phyloP scores from a whole-genome alignment of 2,888 invertebrate species.

The Athripsodes cinereus region DNA sequence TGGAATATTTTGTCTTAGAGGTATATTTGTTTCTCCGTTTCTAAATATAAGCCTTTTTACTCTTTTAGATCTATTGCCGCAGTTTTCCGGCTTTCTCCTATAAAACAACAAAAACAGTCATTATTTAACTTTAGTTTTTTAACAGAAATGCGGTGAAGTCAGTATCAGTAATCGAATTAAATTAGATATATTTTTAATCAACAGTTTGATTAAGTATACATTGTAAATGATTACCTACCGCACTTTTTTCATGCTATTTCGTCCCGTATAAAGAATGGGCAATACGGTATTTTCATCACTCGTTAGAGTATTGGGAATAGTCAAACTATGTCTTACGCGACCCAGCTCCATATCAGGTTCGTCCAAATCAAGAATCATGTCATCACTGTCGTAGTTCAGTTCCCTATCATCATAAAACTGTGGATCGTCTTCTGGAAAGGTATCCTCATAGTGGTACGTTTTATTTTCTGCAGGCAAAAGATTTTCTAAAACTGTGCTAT shows the following conservation, averaged over 20 bases:
- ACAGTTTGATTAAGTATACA: no score
- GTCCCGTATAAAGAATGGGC: constrained; percentile 20
- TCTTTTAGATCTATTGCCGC: constrained; percentile 28
- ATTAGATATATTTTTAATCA: no score
- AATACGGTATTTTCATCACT: constrained; percentile 10
- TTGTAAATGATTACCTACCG: constrained; percentile 7
- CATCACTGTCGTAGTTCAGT: constrained; percentile 11
- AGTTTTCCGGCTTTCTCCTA: constrained; percentile 20
- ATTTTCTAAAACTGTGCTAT: background rate
- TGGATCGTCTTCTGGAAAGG: background rate
- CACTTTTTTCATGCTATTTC: constrained; percentile 19
- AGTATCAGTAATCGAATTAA: no score
- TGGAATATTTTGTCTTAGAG: constrained; percentile 43
- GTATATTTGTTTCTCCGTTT: constrained; percentile 45
- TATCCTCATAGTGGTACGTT: background rate
- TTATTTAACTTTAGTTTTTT: no score
- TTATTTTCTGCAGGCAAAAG: background rate
- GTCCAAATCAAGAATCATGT: constrained; percentile 10
- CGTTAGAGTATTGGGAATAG: constrained; percentile 11
- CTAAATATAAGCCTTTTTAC: constrained; percentile 44
- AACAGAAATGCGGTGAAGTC: no score
- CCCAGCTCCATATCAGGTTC: constrained; percentile 5
- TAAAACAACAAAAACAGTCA: constrained; percentile 3
- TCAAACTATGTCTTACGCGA: background rate
- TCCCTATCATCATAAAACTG: constrained; percentile 2